Conservation (phyloP, 2,888 invertebrate species). For the Fragum fragum region DNA sequence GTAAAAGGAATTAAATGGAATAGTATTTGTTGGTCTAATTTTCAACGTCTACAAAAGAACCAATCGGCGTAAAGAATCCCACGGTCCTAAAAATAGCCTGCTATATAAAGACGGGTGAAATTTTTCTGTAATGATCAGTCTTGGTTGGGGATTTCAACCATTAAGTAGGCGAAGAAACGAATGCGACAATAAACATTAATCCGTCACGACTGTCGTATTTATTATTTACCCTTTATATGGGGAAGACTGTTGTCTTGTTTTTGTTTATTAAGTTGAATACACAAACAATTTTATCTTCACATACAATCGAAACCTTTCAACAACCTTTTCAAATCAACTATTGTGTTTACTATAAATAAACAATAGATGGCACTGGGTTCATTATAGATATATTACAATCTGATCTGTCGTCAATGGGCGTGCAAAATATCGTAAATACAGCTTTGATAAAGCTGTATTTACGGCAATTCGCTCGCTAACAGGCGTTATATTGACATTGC, state of each 20-base stretch:
- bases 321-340: too few relatives aligned
- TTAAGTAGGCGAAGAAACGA: conserved; percentile 16
- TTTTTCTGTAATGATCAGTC: conserved; percentile 6
- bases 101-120: conserved; percentile 24
- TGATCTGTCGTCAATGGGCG: too few relatives aligned
- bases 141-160: background rate
- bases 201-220: conserved; percentile 9
- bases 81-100: conserved; percentile 28
- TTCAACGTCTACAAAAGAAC: conserved; percentile 22
- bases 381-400: too few relatives aligned
- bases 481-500: too few relatives aligned
- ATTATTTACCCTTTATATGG: background rate
- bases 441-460: too few relatives aligned
- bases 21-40: conserved; percentile 12
- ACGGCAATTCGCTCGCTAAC: too few relatives aligned
- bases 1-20: conserved; percentile 4
- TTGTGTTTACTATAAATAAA: too few relatives aligned
- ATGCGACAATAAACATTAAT: conserved; percentile 28
- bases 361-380: too few relatives aligned
- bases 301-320: too few relatives aligned
- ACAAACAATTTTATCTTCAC: background rate
- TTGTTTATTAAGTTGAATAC: background rate
- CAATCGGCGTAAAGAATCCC: conserved; percentile 14
- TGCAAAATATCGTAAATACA: too few relatives aligned
- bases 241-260: background rate